Base-by-base conservation (phyloP, 2,888 invertebrate species). In the Oscheius onirici region DNA sequence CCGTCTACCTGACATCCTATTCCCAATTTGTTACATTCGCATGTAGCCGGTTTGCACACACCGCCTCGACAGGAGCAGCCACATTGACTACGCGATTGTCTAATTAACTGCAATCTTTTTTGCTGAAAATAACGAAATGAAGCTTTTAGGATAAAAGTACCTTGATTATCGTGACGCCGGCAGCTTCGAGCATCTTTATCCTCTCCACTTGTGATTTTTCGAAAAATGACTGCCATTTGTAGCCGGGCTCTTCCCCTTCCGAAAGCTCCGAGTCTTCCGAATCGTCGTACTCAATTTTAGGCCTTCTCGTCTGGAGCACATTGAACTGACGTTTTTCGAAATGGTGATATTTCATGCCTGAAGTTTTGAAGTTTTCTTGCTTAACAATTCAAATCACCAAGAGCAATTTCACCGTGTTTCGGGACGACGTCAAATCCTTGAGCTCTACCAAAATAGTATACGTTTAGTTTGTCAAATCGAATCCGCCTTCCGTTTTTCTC, bases 11-110 rank as follows among this genome's bases (percentile, higher is more conserved):
- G 80, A 43, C 80, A 80, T 17, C 70, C 58, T 8, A 80, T 75
- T 10, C 76, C 78, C 3, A 69, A 63, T 5, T 54, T 13, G 3
- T 60, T 55, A 58, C 80, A 80, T 66, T 77, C 69, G 61, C 80
- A 80, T 5, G 73, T 77, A 11, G 74, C 71, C 26, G 80, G 78
- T 6, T 66, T 41, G 22, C 80, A 80, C 0, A 72, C 60, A 20
- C 80, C 80, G 5, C 73, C 74, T 46, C 57, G 26, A 55, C 80
- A 80, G n/a, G 66, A 46, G 52, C 80, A 80, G 11, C 80, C 80
- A 60, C 78, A 78, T 26, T 71, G 58, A 3, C 28, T 24, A 8
- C 78, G 78, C 11, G n/a, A 17, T 11, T 65, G n/a, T 13, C 80
- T 60, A 3, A 66, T 40, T 13, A 55, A 17, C 10, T 52, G 8